A percentile compares a stretch with the other conserved stretches of the same genome.
Evolutionary conservation across 2,888 invertebrate species (phyloP).

Genomic region (Ochropacha duplaris): DNA sequence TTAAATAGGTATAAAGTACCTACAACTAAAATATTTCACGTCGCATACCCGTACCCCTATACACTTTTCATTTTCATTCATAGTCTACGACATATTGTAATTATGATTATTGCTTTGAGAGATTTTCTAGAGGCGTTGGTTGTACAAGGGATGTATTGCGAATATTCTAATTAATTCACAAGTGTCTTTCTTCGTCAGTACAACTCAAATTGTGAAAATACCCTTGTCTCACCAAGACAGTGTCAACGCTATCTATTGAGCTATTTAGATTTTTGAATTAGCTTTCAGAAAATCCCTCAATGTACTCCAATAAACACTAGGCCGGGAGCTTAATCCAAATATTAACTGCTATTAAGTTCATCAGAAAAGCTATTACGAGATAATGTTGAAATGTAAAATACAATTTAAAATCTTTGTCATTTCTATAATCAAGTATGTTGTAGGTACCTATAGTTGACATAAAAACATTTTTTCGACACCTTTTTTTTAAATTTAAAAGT

Average conservation of each 20-base stretch:
- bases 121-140: no score
- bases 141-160: no score
- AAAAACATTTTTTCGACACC: not conserved
- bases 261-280: no score
- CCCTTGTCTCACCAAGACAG: no score
- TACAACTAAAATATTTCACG: not conserved
- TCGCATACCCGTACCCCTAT: not conserved
- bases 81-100: not conserved
- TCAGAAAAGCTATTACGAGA: not conserved
- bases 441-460: not conserved
- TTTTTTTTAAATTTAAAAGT: no score
- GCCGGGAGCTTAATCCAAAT: constrained; percentile 14
- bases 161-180: no score
- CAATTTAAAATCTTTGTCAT: not conserved
- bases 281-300: no score
- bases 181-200: no score
- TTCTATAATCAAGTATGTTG: not conserved
- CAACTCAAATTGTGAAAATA: no score
- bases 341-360: not conserved
- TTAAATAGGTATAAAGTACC: not conserved
- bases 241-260: no score
- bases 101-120: not conserved
- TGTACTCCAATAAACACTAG: constrained; percentile 11
- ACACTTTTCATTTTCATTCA: not conserved
- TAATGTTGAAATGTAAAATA: not conserved